Evolutionary conservation across 2,888 invertebrate species (phyloP), one percentile per base, ranked within the genome.

Genomic region (Drosophila mettleri): DNA sequence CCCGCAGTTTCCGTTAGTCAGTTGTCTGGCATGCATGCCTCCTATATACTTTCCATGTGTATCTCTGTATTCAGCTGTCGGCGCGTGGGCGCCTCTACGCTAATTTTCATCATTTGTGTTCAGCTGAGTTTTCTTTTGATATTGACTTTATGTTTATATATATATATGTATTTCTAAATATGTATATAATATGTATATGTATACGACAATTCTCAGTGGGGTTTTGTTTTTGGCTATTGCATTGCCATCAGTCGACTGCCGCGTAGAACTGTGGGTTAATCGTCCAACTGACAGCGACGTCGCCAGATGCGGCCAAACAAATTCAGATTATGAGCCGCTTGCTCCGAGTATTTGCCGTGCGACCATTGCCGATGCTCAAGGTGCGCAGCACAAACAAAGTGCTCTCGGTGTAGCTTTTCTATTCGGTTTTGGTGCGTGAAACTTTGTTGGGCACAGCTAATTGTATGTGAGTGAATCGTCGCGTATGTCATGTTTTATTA

Each of bases 1-100:
- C 80, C 82, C 84, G 79, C 82, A 86, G 77, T 87, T 84, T 83
- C 84, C 80, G 86, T 51, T 58, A 48, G 46, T 54, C 65, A 59
- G 31, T 20, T 20, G 52, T 16, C 39, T 27, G 31, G 39, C 36
- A 53, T 67, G 27, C 54, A 39, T 49, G 55, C 24, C 36, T 51
- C 24, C 36, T 51, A 52, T 48, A 43, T 66, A 49, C 31, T 12
- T 46, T 38, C 20, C 59, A 54, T 22, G 36, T 71, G 54, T 48
- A 55, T 62, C 39, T 62, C 53, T 55, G 31, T 29, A 12, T 49
- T 41, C 41, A 29, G 18, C 38, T 53, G 45, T 34, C 41, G 52
- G 67, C 64, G 81, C 74, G 88, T 81, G 79, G 78, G 69, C 70
- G 86, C 63, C 59, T 33, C 36, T 45, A 65, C 52, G 82, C 74